Conservation (phyloP, 2,113 vertebrate species). For the Taxidea taxus region DNA sequence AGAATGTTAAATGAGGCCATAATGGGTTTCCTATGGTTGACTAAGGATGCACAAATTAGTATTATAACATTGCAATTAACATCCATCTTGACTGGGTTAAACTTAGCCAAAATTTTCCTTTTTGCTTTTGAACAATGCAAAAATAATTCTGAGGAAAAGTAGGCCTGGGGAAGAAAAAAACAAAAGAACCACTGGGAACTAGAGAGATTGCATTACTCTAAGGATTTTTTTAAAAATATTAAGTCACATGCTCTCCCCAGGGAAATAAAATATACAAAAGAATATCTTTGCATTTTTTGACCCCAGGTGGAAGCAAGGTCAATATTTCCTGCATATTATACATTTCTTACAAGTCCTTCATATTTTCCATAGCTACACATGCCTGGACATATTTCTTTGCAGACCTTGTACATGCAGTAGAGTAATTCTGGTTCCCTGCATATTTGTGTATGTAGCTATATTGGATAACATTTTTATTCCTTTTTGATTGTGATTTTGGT, state of each 20-base stretch:
- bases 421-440: not conserved
- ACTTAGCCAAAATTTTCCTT: slow-evolving; percentile 68
- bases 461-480: not conserved
- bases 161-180: not conserved
- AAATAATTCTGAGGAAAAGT: slow-evolving; percentile 16
- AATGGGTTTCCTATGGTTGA: slow-evolving; percentile 76
- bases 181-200: not conserved
- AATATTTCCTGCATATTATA: not conserved
- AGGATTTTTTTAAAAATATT: slow-evolving; percentile 32
- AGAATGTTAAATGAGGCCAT: slow-evolving; percentile 77
- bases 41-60: slow-evolving; percentile 67
- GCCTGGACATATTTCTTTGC: not conserved
- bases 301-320: slow-evolving; percentile 48
- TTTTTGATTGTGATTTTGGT: not conserved
- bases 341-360: not conserved
- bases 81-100: slow-evolving; percentile 58
- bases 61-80: slow-evolving; percentile 55
- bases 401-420: not conserved
- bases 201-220: slow-evolving; percentile 30
- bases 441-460: not conserved
- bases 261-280: slow-evolving; percentile 57
- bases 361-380: not conserved
- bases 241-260: slow-evolving; percentile 5
- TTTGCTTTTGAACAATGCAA: slow-evolving; percentile 63
- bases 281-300: slow-evolving; percentile 44